Conservation (phyloP, 2,888 invertebrate species). For the Rhagonycha lutea region DNA sequence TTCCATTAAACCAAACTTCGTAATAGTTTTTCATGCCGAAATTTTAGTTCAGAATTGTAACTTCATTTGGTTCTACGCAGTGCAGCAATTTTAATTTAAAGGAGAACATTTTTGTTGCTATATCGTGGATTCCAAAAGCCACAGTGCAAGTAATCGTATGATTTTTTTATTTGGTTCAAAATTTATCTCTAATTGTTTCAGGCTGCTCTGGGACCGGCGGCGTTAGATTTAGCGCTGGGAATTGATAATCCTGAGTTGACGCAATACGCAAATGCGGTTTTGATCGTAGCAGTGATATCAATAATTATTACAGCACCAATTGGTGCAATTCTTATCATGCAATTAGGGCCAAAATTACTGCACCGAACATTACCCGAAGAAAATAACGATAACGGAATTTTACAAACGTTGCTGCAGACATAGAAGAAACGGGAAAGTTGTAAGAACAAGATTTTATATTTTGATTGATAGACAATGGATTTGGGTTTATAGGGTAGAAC, state of each 20-base stretch:
- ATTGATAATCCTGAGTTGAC: constrained; percentile 44
- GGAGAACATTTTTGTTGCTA: constrained; percentile 71
- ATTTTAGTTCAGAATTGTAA: constrained; percentile 58
- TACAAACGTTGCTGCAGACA: not conserved
- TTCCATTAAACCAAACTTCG: not conserved
- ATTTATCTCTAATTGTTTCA: constrained; percentile 41
- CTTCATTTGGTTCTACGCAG: constrained; percentile 56
- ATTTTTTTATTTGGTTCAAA: not conserved
- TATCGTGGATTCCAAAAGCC: constrained; percentile 79
- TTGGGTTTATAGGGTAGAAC: no score
- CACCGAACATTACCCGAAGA: constrained; percentile 29
- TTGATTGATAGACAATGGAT: no score
- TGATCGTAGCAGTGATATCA: constrained; percentile 60
- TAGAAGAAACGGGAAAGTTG: not conserved
- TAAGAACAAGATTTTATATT: not conserved
- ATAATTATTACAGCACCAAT: constrained; percentile 62
- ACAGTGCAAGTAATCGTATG: constrained; percentile 71
- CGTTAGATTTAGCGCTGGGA: constrained; percentile 60
- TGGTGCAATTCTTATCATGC: constrained; percentile 49
- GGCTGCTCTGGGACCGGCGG: constrained; percentile 70
- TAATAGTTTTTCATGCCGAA: not conserved
- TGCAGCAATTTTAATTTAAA: constrained; percentile 62
- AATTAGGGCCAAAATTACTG: constrained; percentile 40
- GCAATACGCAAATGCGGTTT: constrained; percentile 54
- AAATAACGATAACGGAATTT: not conserved